Percentiles rank a stretch among this genome's conserved stretches.
Conservation (phyloP, 64 coral and sea anemone genomes). For the Montipora sp. region DNA sequence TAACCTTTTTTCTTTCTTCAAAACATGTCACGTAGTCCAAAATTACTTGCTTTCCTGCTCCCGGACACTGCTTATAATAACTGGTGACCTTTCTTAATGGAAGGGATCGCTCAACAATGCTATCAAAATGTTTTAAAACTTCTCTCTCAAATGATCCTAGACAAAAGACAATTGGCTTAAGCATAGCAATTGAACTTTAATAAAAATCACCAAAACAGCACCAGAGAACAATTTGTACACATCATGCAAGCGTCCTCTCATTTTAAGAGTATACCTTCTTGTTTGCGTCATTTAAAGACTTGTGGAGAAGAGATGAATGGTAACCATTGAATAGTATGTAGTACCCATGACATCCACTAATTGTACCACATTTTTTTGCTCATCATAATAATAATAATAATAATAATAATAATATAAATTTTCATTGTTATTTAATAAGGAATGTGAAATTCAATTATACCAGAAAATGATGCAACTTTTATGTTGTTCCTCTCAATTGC, state of each 20-base stretch:
- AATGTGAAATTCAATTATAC: not conserved
- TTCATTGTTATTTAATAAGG: not conserved
- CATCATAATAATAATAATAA: not conserved
- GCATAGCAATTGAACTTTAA: not conserved
- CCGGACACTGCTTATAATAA: conserved; percentile 42
- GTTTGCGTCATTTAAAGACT: not conserved
- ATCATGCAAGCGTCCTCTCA: not conserved
- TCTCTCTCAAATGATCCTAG: not conserved
- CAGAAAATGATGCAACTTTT: conserved; percentile 63
- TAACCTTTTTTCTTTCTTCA: conserved; percentile 50
- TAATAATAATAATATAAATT: not conserved
- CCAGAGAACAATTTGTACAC: not conserved
- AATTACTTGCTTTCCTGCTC: conserved; percentile 39
- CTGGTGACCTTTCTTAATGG: conserved; percentile 17
- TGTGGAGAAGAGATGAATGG: not conserved
- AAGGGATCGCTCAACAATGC: conserved; percentile 34
- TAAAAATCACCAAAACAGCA: not conserved
- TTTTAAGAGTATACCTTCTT: not conserved
- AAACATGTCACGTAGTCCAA: conserved; percentile 50
- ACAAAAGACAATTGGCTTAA: not conserved
- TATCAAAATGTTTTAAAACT: conserved; percentile 1
- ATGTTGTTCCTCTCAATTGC: conserved; percentile 42
- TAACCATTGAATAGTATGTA: not conserved
- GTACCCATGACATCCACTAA: not conserved
- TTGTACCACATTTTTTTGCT: not conserved